Percentiles rank a stretch among this genome's conserved stretches.
Evolutionary conservation across 2,797 vertebrate genomes (phyloP).

Genomic region (Mionectes olivaceus): DNA sequence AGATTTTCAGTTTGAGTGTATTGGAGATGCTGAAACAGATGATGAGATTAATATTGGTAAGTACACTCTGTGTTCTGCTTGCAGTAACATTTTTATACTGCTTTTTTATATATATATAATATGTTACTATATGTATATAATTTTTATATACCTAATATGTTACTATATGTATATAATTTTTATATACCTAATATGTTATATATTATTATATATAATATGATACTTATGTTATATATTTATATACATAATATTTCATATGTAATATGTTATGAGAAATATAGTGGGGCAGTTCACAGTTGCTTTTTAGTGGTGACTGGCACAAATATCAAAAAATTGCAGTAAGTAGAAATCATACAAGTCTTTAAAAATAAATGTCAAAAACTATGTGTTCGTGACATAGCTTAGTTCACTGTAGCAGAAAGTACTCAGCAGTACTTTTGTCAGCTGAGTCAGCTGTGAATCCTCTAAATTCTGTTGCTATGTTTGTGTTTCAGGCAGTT

Average conservation of each 20-base stretch:
- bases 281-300: neutral
- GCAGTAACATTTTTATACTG: neutral
- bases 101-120: neutral
- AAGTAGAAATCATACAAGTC: neutral
- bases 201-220: neutral
- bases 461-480: neutral
- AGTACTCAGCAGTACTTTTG: neutral
- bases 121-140: neutral
- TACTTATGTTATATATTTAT: too few relatives aligned
- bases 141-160: too few relatives aligned
- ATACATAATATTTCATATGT: too few relatives aligned
- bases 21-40: slow-evolving; percentile 97
- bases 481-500: neutral
- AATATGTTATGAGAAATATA: too few relatives aligned
- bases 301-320: neutral
- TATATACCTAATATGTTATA: too few relatives aligned
- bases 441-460: neutral
- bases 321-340: neutral
- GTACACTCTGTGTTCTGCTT: slow-evolving; percentile 14
- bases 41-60: slow-evolving; percentile 98
- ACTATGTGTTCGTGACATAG: neutral
- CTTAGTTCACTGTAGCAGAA: neutral
- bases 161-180: too few relatives aligned
- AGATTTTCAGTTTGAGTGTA: slow-evolving; percentile 98
- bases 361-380: neutral